Evolutionary conservation across 2,113 vertebrate genomes (phyloP).

Genomic region (Morphnarchus princeps): DNA sequence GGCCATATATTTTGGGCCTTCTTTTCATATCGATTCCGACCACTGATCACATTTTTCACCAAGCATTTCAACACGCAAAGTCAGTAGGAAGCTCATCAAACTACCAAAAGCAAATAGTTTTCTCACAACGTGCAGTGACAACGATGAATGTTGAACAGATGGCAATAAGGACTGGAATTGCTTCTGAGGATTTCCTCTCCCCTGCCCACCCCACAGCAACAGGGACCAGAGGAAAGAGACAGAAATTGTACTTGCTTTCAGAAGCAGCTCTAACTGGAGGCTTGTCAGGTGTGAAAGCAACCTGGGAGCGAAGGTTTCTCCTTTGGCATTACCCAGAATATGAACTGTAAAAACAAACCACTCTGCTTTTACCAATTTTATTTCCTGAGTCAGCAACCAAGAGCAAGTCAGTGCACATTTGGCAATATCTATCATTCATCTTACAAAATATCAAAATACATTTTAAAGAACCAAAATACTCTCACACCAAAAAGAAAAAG

Average conservation of each 20-base stretch:
- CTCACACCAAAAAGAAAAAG: background rate
- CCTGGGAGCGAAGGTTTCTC: background rate
- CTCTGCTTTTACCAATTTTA: background rate
- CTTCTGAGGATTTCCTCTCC: background rate
- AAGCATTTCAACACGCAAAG: background rate
- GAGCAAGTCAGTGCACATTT: background rate
- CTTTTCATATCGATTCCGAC: background rate
- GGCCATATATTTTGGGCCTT: background rate
- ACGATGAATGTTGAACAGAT: background rate
- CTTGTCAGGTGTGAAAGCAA: background rate
- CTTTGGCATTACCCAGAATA: rapidly evolving
- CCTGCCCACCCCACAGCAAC: background rate
- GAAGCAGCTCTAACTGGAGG: background rate
- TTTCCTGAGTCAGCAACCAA: background rate
- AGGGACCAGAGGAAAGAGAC: background rate
- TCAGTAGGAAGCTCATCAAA: background rate
- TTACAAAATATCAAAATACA: background rate
- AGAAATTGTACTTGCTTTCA: background rate
- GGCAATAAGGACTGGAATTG: background rate
- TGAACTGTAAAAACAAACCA: background rate
- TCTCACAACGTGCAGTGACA: background rate
- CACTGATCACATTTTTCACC: background rate
- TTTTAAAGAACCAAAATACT: background rate
- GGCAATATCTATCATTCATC: background rate
- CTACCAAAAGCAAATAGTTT: background rate